Conservation (phyloP, 2,113 vertebrate species). For the Pipa parva region DNA sequence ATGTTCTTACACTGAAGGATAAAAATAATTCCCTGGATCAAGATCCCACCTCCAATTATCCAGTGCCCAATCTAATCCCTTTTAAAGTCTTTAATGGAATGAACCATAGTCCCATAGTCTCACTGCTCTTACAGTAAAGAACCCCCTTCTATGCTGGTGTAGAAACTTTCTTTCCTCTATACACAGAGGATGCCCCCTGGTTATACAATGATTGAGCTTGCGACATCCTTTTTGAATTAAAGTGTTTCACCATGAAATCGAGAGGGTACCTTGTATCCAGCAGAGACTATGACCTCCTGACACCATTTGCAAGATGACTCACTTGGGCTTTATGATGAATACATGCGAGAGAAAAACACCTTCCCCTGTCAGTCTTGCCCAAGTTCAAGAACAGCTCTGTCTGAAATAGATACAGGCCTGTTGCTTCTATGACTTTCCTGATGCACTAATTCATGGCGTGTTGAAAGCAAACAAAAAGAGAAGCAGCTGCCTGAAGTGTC, state of each 20-base stretch:
- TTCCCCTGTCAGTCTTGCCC: neutral
- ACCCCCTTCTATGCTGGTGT: too few species aligned
- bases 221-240: conserved; percentile 23
- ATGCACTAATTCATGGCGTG: conserved; percentile 1
- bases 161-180: too few species aligned
- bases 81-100: too few species aligned
- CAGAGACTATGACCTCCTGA: conserved; percentile 3
- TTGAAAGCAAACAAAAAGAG: conserved; percentile 1
- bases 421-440: conserved; percentile 1
- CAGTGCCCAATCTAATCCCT: too few species aligned
- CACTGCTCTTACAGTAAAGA: too few species aligned
- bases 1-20: too few species aligned
- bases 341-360: neutral
- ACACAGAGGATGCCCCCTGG: too few species aligned
- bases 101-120: too few species aligned
- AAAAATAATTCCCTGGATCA: too few species aligned
- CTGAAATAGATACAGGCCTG: neutral
- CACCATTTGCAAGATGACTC: neutral
- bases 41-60: too few species aligned
- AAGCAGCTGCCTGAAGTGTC: neutral
- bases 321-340: conserved; percentile 1
- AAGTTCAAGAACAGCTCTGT: neutral
- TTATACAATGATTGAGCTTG: neutral
- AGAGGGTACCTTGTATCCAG: conserved; percentile 1
- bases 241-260: conserved; percentile 16